Base-by-base conservation (phyloP, 1,140 invertebrate species). In the Drosophila biarmipes region DNA sequence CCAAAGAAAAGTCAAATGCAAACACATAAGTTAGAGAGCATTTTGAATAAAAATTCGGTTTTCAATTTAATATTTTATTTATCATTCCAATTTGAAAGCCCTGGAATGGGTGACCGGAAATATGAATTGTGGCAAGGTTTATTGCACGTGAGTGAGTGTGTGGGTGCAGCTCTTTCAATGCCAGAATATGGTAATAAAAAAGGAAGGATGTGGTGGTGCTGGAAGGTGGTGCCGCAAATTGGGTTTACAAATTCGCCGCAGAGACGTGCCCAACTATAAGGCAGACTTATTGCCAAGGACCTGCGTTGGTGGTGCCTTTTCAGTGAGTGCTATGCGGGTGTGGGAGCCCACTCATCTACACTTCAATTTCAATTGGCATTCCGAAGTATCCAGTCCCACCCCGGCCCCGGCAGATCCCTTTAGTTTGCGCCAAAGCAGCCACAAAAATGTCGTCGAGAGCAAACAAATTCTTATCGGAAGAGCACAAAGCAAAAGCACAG, bases 341-440 rank as follows among this genome's bases (percentile, higher is more conserved):
- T 8, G 61, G 40, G 4, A 8, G 12, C 64, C 24, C 69, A 71
- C 78, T 81, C 82, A 87, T 78, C 82, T 78, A 46, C 66, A 87
- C 82, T 87, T 89, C 82, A 82, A 82, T 87, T 89, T 73, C 75
- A 82, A 89, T 87, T 89, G 82, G 75, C 84, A 87, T 87, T 86
- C 81, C 73, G 24, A 69, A 27, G 66, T 27, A 45, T 42, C 57
- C 51, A 64, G 37, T 54, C n/a, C n/a, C 38, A 15, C 24, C 12
- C 12, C 14, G 0, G 6, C 17, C 8, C 15, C 34, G 3, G 17
- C 19, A 24, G 57, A 59, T 54, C 27, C 57, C 71, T 48, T 51
- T 40, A 66, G 51, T 66, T 55, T 66, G 71, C 38, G 34, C 71
- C 72, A 78, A 74, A 68, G 78, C 64, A 86, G 55, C 82, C 78